Evolutionary conservation across 1,140 invertebrate genomes (phyloP), one percentile per base, ranked within the genome.

Genomic region (Aphidius ervi): DNA sequence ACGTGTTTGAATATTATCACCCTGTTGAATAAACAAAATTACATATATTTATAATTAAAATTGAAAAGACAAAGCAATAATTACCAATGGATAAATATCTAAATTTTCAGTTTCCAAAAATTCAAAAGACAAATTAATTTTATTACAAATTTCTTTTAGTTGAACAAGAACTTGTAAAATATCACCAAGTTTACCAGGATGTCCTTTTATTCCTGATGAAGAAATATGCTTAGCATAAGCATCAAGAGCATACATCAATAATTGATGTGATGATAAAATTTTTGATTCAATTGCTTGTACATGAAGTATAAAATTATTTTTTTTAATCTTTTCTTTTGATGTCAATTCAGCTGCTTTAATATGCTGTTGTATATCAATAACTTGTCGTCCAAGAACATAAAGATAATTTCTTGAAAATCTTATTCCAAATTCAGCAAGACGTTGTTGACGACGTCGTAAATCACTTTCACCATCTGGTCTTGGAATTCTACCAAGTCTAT

Each of bases 401-500:
- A 81, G 56, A 67, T 81, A 81, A 66, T 81, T 78, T 42, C 78
- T 70, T 2, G 78, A 79, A 54, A 81, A 76, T 65, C 78, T 67
- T 43, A 75, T 68, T 2, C 70, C 69, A 63, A 81, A 80, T 64
- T 80, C 78, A 23, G 69, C 53, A 0, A 71, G 69, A 5, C 78
- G 67, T 39, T 78, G 74, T 48, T 79, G 73, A 47, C 77, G 67
- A 53, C 72, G 68, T 42, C 68, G 66, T 6, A 77, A 49, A 61
- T 80, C 78, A 37, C 65, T 70, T 37, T 78, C 76, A 8, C 77
- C 78, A 63, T 80, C 78, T 6, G 77, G 77, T 8, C 74, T 46
- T 6, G 76, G 73, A 59, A 80, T 73, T 49, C 68, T 74, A n/a
- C 68, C 68, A 5, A 80, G 56, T 65, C 75, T 69, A 40, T 69